These are phyloP conservation scores for Ciconia nigra DNA, from an alignment of 2,797 vertebrate genomes.

Conservation along the genomic window DNA sequence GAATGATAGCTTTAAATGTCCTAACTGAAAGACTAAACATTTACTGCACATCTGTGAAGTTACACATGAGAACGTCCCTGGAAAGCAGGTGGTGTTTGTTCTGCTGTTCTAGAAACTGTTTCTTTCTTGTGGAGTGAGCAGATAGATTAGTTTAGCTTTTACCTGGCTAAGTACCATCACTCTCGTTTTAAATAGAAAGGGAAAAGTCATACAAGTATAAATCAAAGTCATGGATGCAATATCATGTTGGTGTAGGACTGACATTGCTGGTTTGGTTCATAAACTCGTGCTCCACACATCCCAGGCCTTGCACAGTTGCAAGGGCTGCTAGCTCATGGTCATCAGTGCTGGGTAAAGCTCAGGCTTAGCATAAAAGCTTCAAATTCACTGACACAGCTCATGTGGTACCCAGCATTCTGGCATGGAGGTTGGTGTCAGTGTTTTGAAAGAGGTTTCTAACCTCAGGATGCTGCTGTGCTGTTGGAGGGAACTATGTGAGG, in stretches of 20 bases:
- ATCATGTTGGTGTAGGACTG: neutral
- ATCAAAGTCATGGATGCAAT: neutral
- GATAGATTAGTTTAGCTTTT: neutral
- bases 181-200: neutral
- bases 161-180: neutral
- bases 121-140: neutral
- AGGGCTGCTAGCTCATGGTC: neutral
- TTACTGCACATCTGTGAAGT: neutral
- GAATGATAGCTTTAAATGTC: neutral
- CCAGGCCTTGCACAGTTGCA: neutral
- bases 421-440: neutral
- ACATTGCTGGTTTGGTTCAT: no score
- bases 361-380: neutral
- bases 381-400: neutral
- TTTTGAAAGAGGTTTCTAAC: neutral
- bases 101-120: neutral
- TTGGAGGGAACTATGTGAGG: neutral
- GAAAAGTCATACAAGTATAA: neutral
- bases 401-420: accelerated
- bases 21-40: neutral
- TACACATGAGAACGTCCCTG: neutral
- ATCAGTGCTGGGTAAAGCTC: neutral
- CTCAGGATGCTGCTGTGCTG: neutral
- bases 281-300: neutral
- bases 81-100: neutral